phyloP scores from a whole-genome alignment of 2,113 vertebrate genomes.

The Anser cygnoides region DNA sequence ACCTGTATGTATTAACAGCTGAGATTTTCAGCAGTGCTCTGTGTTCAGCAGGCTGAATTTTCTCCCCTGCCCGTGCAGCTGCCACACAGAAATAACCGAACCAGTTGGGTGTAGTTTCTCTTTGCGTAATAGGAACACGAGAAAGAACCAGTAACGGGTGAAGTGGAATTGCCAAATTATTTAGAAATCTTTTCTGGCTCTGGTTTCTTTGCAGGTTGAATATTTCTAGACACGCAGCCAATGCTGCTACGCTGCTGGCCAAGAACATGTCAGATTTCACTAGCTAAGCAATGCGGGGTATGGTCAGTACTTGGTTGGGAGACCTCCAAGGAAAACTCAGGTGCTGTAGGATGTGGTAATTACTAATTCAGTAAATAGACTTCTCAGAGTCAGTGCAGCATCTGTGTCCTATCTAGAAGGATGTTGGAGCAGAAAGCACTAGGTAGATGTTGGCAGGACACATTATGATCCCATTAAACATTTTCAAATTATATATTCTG shows the following conservation, averaged over 20 bases:
- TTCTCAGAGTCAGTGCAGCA: constrained; percentile 12
- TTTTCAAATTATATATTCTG: neutral
- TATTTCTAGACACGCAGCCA: neutral
- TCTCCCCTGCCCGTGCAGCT: neutral
- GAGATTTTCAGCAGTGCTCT: neutral
- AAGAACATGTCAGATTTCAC: constrained; percentile 68
- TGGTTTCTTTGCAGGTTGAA: constrained; percentile 51
- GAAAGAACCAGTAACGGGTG: neutral
- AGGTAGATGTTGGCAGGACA: neutral
- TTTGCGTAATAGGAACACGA: neutral
- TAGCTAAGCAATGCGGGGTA: constrained; percentile 44
- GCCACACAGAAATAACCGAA: constrained; percentile 1
- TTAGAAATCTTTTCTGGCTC: constrained; percentile 66
- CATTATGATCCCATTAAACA: neutral
- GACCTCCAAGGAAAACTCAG: constrained; percentile 66
- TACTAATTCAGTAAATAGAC: constrained; percentile 37
- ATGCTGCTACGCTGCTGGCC: neutral
- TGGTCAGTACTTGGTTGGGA: constrained; percentile 33
- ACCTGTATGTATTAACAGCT: neutral
- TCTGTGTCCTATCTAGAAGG: constrained; percentile 23
- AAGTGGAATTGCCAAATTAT: constrained; percentile 54
- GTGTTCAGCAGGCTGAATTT: neutral
- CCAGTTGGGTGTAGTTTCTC: neutral
- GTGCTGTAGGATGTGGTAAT: constrained; percentile 62
- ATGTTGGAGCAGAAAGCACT: neutral